These are phyloP conservation scores for Kuschelorhynchus macadamiae DNA, from an alignment of 2,888 invertebrate species.

Conservation along the genomic window DNA sequence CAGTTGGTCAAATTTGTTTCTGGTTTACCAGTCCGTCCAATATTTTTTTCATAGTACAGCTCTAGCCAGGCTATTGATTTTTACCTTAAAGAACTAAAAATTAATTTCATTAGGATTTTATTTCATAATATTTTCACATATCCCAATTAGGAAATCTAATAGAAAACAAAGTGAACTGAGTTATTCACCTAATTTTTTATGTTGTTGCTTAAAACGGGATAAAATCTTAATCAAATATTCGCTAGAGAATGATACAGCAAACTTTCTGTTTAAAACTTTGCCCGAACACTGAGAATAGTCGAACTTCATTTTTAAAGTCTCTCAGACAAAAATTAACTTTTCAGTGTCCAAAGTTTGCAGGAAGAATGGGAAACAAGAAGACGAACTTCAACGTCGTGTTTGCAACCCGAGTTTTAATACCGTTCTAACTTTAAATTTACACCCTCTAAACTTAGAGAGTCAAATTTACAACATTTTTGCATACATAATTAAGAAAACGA, in stretches of 20 bases:
- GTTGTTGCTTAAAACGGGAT: no score
- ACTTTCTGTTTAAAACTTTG: conserved; percentile 21
- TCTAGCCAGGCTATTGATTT: no score
- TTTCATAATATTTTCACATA: no score
- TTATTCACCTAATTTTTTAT: no score
- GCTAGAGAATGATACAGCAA: conserved; percentile 13
- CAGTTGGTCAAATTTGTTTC: no score
- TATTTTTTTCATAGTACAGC: no score
- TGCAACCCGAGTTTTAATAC: conserved; percentile 35
- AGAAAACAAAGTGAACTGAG: no score
- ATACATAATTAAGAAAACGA: not conserved
- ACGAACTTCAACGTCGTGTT: conserved; percentile 37
- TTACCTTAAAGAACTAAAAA: no score
- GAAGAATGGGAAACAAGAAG: conserved; percentile 52
- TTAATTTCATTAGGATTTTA: no score
- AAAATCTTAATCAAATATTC: no score
- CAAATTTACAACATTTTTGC: conserved; percentile 1
- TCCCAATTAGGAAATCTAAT: no score
- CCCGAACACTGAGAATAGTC: conserved; percentile 29
- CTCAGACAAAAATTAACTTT: conserved; percentile 55
- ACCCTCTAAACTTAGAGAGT: not conserved
- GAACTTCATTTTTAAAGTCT: conserved; percentile 49
- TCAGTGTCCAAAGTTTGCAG: conserved; percentile 48
- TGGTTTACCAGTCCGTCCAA: no score
- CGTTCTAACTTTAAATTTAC: conserved; percentile 10